Conservation (phyloP, 1,140 invertebrate species). For the Drosophila melanogaster region DNA sequence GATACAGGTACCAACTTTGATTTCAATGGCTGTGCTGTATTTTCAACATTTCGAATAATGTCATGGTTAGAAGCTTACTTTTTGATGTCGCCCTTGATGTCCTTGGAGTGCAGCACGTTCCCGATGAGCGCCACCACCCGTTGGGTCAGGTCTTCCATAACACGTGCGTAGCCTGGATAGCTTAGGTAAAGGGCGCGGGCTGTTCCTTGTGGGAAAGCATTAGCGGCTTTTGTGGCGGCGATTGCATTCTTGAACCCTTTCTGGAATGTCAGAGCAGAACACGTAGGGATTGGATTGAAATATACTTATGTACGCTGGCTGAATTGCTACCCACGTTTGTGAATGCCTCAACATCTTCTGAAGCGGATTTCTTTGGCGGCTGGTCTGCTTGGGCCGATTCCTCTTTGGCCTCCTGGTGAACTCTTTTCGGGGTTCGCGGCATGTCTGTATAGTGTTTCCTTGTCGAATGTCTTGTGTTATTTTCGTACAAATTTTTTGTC, state of each 20-base stretch:
- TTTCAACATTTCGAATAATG: not conserved
- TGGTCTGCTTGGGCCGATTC: not conserved
- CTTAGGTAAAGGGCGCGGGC: constrained; percentile 90
- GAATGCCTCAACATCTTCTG: constrained; percentile 38
- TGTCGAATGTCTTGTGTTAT: constrained; percentile 8
- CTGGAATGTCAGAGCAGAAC: constrained; percentile 18
- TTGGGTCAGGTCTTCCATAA: constrained; percentile 87
- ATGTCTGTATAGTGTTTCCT: constrained; percentile 8
- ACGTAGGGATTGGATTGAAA: not conserved
- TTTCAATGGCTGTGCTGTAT: not conserved
- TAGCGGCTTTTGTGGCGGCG: constrained; percentile 88
- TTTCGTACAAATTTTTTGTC: constrained; percentile 22
- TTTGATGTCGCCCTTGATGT: constrained; percentile 87
- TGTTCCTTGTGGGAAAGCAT: constrained; percentile 88
- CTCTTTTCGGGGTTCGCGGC: constrained; percentile 45
- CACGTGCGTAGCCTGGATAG: constrained; percentile 88
- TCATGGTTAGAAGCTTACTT: constrained; percentile 42
- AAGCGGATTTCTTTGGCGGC: not conserved
- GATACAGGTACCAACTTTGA: not conserved
- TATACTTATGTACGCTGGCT: too few species aligned
- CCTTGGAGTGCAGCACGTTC: constrained; percentile 86
- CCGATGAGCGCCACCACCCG: constrained; percentile 86
- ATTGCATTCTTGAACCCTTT: constrained; percentile 79
- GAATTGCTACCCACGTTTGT: constrained; percentile 44
- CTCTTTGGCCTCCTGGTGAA: not conserved